Percentiles rank a stretch among this genome's conserved stretches.
Evolutionary conservation across 2,113 vertebrate species (phyloP).

Genomic region (Protobothrops flavoviridis): DNA sequence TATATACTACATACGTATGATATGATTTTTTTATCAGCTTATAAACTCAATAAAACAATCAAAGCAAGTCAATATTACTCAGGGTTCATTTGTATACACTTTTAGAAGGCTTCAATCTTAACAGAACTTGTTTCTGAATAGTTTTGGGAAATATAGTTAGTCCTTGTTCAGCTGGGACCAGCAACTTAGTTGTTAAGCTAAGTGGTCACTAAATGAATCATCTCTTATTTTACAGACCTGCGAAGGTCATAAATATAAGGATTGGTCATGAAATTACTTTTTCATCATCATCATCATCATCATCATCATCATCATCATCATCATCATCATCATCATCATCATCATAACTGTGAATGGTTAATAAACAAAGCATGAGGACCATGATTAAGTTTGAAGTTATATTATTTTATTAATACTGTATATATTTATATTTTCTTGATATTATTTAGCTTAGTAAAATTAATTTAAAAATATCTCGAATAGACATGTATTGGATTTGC

Average conservation of each 20-base stretch:
- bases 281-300: not conserved
- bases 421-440: not conserved
- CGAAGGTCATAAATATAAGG: not conserved
- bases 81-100: not conserved
- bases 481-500: not conserved
- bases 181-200: not conserved
- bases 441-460: not conserved
- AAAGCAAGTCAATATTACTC: not conserved
- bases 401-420: not conserved
- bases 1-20: not conserved
- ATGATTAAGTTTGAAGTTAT: not conserved
- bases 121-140: not conserved
- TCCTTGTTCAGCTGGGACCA: not conserved
- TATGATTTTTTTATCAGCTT: no score
- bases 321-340: no score
- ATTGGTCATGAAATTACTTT: not conserved
- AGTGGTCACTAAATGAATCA: not conserved
- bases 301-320: no score
- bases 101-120: not conserved
- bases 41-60: not conserved
- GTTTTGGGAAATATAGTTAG: not conserved
- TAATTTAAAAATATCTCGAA: not conserved
- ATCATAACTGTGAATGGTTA: not conserved
- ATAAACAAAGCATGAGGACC: not conserved
- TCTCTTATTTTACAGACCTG: not conserved